Evolutionary conservation across 2,888 invertebrate species (phyloP), one percentile per base, ranked within the genome.

Genomic region (Spilarctia lutea): DNA sequence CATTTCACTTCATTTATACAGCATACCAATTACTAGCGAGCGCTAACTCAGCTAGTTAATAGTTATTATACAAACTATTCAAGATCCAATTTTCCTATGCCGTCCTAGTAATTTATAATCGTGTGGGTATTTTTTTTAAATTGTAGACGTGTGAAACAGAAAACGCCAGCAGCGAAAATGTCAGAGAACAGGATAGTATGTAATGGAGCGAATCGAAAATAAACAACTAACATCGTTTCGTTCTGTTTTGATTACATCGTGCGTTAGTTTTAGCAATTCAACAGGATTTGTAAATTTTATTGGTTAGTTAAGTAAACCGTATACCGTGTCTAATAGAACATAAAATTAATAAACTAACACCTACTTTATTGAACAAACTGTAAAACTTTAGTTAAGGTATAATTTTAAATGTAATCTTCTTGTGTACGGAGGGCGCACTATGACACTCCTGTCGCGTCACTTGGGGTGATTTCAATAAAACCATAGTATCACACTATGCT

Each of bases 221-320:
- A 71, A 71, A 65, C 42, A 42, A 56, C 42, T 45, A 30, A 45
- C 71, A 33, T 30, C 42, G 27, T 30, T 71, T 45, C 63, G 42
- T 42, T 65, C 35, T 39, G 69, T 35, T 68, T 68, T 68, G 24
- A 24, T 70, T 70, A 60, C 16, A 60, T 70, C 63, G 27, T 7
- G 7, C 60, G 27, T 30, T 30, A 18, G 63, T 0, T 30, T 30
- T 30, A 63, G 30, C 30, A 63, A 30, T 63, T 30, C 60, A 70
- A 35, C 69, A 70, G 35, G 69, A 56, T 35, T 69, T 35, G 69
- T 24, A 52, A 69, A 52, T 70, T n/a, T 70, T 60, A 56, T 39
- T 39, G 18, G 48, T 70, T 27, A 18, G 56, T 10, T 30, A 52
- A 52, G 48, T 52, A 39, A 56, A 70, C 69, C 56, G 69, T 60